Percentiles rank a stretch among this genome's conserved stretches.
These are phyloP conservation scores for Orthonevra nobilis DNA, from an alignment of 2,888 invertebrate genomes.

Conservation along the genomic window DNA sequence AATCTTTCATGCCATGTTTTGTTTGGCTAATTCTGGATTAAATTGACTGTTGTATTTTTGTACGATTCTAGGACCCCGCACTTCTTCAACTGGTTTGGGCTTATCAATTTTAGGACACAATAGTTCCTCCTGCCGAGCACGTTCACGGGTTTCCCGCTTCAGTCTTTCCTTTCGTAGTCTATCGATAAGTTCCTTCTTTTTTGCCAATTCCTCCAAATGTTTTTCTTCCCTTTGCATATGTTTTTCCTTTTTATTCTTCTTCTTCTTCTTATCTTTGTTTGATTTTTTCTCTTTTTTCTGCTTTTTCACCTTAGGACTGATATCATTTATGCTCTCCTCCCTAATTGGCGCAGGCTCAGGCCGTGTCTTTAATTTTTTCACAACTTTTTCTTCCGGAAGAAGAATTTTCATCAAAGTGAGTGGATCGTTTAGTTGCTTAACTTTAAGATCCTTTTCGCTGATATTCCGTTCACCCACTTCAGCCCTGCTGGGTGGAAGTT, in stretches of 20 bases:
- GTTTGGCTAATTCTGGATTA: constrained; percentile 93
- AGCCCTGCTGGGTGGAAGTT: constrained; percentile 84
- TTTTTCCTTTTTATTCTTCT: constrained; percentile 23
- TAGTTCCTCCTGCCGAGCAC: constrained; percentile 85
- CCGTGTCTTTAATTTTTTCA: background rate
- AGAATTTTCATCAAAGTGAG: constrained; percentile 84
- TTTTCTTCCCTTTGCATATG: constrained; percentile 4
- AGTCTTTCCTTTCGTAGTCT: constrained; percentile 81
- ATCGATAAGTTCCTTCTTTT: constrained; percentile 77
- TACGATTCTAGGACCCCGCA: constrained; percentile 79
- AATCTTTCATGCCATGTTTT: constrained; percentile 83
- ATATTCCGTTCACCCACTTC: constrained; percentile 48
- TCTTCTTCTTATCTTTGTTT: constrained; percentile 63
- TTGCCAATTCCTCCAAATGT: constrained; percentile 71
- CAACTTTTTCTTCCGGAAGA: constrained; percentile 66
- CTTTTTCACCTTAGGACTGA: constrained; percentile 71
- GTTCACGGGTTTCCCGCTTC: constrained; percentile 90
- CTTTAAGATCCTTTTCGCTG: constrained; percentile 84
- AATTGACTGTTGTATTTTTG: constrained; percentile 98
- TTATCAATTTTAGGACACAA: constrained; percentile 83
- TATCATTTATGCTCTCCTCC: constrained; percentile 75
- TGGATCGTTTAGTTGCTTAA: constrained; percentile 87
- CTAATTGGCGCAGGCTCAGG: background rate
- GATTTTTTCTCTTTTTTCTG: constrained; percentile 59
- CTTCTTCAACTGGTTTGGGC: constrained; percentile 71